Conservation (phyloP, 2,113 vertebrate species). For the Grus americana region DNA sequence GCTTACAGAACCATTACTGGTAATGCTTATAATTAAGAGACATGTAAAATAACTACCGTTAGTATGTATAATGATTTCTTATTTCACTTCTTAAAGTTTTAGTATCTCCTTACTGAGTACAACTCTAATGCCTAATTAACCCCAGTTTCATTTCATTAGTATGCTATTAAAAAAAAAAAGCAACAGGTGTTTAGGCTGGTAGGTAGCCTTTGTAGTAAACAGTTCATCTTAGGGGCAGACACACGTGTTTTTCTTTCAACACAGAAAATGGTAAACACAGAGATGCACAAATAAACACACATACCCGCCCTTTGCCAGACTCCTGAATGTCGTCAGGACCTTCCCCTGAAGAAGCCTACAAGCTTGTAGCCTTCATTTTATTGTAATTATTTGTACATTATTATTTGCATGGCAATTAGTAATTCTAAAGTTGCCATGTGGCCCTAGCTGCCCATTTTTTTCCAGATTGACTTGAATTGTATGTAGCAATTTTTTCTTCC, state of each 20-base stretch:
- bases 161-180: not conserved
- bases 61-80: not conserved
- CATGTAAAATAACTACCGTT: not conserved
- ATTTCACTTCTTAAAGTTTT: conserved; percentile 15
- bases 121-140: not conserved
- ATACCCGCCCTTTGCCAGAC: not conserved
- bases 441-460: not conserved
- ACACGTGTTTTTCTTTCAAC: not conserved
- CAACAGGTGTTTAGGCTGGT: not conserved
- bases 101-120: not conserved
- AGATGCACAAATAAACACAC: not conserved
- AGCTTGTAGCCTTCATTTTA: not conserved
- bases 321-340: not conserved
- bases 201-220: not conserved
- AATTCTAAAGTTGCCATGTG: not conserved
- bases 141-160: not conserved
- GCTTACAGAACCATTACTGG: not conserved
- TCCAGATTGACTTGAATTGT: not conserved
- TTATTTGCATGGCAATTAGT: not conserved
- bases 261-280: not conserved
- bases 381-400: not conserved
- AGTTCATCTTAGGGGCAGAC: not conserved
- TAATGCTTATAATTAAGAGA: not conserved
- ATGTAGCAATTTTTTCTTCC: not conserved
- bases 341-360: not conserved